Evolutionary conservation across 1,140 invertebrate species (phyloP), one percentile per base, ranked within the genome.

Genomic region (Drosophila chauvacae): DNA sequence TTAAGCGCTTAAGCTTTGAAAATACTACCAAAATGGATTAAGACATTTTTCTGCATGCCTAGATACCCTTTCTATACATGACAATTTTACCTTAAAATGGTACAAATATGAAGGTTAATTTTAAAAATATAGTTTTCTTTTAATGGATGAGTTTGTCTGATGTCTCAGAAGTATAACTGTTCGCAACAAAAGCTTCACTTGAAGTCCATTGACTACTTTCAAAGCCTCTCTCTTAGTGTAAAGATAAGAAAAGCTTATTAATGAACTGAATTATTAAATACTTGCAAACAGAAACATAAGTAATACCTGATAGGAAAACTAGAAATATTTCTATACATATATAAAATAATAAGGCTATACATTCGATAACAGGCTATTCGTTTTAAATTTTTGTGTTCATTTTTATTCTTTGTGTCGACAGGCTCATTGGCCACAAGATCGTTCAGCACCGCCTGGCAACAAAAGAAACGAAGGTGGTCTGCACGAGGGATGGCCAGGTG

Each of bases 381-480:
- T 16, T 10, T 26, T 16, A 3, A 5, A n/a, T n/a, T n/a, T 13
- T 26, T 9, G 26, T 9, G 16, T 16, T 47, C 4, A 9, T 4
- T 26, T 16, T 9, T 9, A 7, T n/a, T 16, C 6, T 20, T 2
- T n/a, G 13, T 35, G 13, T 20, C n/a, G 7, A 2, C 64, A 90
- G 86, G 30, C 76, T 86, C 20, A 51, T 83, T 59, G 60, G 69
- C 18, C 83, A 90, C 61, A 87, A 88, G 63, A 73, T 82, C 35
- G 68, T 82, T 9, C 88, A 91, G 51, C 80, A 85, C 28, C 74
- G 77, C 41, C 42, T 87, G 55, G 71, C 37, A 50, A 84, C 80
- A 13, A 84, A 85, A 20, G 64, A 80, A 20, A 90, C 82, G 0
- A 44, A 60, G 2, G 68, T 80, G 30, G 18, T 90, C 0, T 48